Evolutionary conservation across 2,888 invertebrate genomes (phyloP), one percentile per base, ranked within the genome.

Genomic region (Diplolepis rosae): DNA sequence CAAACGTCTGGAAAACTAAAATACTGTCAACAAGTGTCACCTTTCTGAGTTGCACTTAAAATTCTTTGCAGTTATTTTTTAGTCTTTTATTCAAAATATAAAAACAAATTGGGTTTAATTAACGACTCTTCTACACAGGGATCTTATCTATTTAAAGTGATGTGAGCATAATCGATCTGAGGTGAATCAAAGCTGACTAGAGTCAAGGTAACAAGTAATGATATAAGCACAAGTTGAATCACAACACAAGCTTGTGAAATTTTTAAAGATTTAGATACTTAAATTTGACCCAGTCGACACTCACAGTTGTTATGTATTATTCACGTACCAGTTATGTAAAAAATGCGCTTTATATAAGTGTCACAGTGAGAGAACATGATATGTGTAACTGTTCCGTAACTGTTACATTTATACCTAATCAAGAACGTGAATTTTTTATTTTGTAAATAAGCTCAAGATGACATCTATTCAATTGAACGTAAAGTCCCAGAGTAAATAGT

Each of bases 101-200:
- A n/a, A n/a, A 13, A 35, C 13, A 61, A 18, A n/a, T n/a, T 39
- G 4, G n/a, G 5, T 39, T 61, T 39, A 61, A 61, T 61, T 32
- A 4, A 13, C 5, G 24, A 22, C 35, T 15, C 1, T 22, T n/a
- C 6, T 4, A 61, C 18, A 32, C 22, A 61, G 56, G 22, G 22
- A 61, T n/a, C 7, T 3, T n/a, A 61, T 61, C 24, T 39, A 61
- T 39, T 61, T 35, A 35, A 35, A 61, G 39, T 39, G n/a, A 61
- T 39, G 35, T 32, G 32, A 35, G 18, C 22, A 61, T 61, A 35
- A 61, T 52, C 52, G 30, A 52, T 52, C 30, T 28, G n/a, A 15
- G 28, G 15, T 56, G n/a, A n/a, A 56, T 39, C 35, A 22, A 56
- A 13, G 30, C 52, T 50, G 52, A 52, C 30, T 52, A n/a, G n/a